Conservation (phyloP, 1,140 invertebrate genomes). For the Drosophila sucinea region DNA sequence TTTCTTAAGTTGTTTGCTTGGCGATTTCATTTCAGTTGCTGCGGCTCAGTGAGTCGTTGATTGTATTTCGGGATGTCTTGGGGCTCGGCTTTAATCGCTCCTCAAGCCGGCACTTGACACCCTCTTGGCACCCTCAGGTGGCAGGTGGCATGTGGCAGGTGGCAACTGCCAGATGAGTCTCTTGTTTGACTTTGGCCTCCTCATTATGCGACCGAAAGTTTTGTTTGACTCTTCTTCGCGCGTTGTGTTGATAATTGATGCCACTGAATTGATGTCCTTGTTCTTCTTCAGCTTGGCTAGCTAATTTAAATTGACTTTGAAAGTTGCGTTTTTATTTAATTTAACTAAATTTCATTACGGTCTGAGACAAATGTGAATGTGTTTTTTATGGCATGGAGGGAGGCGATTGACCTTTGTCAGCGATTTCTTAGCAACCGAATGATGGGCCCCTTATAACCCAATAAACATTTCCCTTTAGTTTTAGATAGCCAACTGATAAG, state of each 20-base stretch:
- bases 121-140: constrained; percentile 30
- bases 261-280: not conserved
- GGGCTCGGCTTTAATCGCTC: constrained; percentile 40
- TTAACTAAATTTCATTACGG: constrained; percentile 53
- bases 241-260: constrained; percentile 43
- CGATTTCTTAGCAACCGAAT: constrained; percentile 48
- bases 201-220: constrained; percentile 41
- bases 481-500: constrained; percentile 49
- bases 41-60: constrained; percentile 53
- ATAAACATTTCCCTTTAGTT: constrained; percentile 40
- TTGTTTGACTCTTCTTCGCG: constrained; percentile 16
- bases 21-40: constrained; percentile 54
- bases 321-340: constrained; percentile 50
- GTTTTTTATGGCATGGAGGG: not conserved
- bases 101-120: constrained; percentile 43
- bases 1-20: constrained; percentile 50
- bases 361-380: constrained; percentile 49
- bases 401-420: constrained; percentile 39
- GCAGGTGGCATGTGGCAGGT: constrained; percentile 21
- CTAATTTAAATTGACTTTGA: constrained; percentile 52
- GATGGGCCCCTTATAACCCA: constrained; percentile 46
- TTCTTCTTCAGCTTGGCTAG: not conserved
- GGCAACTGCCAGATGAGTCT: constrained; percentile 43
- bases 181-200: constrained; percentile 52
- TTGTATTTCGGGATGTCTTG: constrained; percentile 49